Percentiles rank a stretch among this genome's conserved stretches.
phyloP scores from a whole-genome alignment of 2,888 invertebrate species.

The Chesias legatella region DNA sequence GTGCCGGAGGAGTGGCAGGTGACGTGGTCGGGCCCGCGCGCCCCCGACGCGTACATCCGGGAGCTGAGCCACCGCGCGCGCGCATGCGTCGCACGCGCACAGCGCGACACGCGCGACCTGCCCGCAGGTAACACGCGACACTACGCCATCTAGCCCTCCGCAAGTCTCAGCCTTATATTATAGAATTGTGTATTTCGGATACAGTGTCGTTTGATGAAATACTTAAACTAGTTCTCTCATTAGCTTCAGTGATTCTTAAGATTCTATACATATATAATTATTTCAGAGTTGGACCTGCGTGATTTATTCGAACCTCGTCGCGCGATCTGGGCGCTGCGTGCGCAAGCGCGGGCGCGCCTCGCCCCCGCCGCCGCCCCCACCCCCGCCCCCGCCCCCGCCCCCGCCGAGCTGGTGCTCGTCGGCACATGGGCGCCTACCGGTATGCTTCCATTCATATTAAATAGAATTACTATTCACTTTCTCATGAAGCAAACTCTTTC shows the following conservation, averaged over 20 bases:
- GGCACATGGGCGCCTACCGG: constrained; percentile 12
- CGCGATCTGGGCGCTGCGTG: constrained; percentile 53
- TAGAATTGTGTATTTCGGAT: no score
- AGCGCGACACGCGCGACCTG: constrained; percentile 34
- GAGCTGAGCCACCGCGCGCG: constrained; percentile 60
- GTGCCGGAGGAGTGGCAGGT: constrained; percentile 66
- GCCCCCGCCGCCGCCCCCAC: constrained; percentile 29
- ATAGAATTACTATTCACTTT: no score
- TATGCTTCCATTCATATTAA: neutral
- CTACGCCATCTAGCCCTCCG: neutral
- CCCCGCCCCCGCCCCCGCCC: constrained; percentile 32
- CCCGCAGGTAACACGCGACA: constrained; percentile 42
- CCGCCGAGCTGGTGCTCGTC: constrained; percentile 35
- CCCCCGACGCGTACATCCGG: constrained; percentile 49
- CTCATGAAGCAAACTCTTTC: no score
- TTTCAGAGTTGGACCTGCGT: constrained; percentile 59
- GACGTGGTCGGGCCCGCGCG: constrained; percentile 57
- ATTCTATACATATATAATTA: no score
- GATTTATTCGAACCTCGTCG: constrained; percentile 51
- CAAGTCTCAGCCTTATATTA: no score
- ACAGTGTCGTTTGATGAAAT: no score
- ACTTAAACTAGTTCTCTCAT: no score
- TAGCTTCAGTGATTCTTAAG: no score
- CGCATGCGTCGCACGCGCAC: constrained; percentile 44
- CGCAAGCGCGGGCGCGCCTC: constrained; percentile 40